These are phyloP conservation scores for Pardalotus punctatus DNA, from an alignment of 2,113 vertebrate genomes.

Conservation along the genomic window DNA sequence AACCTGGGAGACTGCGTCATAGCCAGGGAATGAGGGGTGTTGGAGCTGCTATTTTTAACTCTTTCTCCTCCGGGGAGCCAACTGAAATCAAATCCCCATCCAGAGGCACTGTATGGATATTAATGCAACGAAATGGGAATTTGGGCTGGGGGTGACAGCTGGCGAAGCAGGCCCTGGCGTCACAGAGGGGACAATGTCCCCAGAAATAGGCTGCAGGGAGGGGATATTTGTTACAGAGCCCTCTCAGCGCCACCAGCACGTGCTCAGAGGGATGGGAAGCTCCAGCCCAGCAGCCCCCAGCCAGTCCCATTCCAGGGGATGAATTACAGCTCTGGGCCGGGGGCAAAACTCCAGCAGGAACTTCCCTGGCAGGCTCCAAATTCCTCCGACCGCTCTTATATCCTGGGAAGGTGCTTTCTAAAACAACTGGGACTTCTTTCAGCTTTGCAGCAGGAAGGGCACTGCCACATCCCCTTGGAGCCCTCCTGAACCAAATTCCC, in stretches of 20 bases:
- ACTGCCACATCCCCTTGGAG: not conserved
- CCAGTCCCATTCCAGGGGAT: slow-evolving; percentile 19
- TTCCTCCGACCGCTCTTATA: not conserved
- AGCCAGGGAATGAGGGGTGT: slow-evolving; percentile 37
- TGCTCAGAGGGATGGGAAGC: not conserved
- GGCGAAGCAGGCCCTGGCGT: not conserved
- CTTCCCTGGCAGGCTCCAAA: not conserved
- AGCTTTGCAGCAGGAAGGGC: not conserved
- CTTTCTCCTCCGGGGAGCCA: not conserved
- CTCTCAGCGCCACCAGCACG: not conserved
- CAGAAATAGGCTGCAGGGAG: slow-evolving; percentile 23
- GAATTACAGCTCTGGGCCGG: not conserved
- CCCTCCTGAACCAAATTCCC: not conserved
- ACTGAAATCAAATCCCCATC: slow-evolving; percentile 22
- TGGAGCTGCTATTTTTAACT: slow-evolving; percentile 54
- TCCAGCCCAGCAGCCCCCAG: not conserved
- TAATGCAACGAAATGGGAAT: slow-evolving; percentile 21
- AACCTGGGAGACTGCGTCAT: slow-evolving; percentile 28
- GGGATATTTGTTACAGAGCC: slow-evolving; percentile 8
- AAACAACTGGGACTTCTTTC: not conserved
- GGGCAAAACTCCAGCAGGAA: not conserved
- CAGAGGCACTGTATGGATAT: not conserved
- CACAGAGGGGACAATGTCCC: slow-evolving; percentile 26
- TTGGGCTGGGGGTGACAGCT: slow-evolving; percentile 37
- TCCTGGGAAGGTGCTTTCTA: not conserved